Evolutionary conservation across 2,888 invertebrate species (phyloP).

Genomic region (Drosophila phalerata): DNA sequence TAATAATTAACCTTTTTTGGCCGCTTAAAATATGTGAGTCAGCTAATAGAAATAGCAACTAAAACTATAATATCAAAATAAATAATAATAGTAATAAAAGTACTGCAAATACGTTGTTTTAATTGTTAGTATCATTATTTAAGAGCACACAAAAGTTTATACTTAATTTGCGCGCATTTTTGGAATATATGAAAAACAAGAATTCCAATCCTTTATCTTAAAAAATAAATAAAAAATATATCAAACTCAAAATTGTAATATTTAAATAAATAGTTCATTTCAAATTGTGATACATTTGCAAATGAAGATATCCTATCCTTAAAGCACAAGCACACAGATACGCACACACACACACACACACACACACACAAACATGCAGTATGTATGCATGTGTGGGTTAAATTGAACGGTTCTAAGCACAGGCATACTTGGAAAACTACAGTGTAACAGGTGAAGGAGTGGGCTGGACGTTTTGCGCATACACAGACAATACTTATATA

Average conservation of each 20-base stretch:
- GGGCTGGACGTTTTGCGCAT: constrained; percentile 71
- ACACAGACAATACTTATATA: constrained; percentile 47
- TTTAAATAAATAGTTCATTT: neutral
- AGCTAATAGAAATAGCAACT: neutral
- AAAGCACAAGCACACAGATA: no score
- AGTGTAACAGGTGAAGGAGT: constrained; percentile 77
- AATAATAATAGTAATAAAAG: constrained; percentile 2
- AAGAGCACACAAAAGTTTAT: neutral
- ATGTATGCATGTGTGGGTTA: constrained; percentile 25
- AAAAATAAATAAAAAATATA: neutral
- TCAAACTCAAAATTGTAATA: neutral
- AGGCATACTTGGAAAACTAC: constrained; percentile 35
- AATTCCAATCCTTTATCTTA: neutral
- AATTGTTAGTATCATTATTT: neutral
- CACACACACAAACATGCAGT: neutral
- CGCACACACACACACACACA: neutral
- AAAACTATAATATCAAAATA: neutral
- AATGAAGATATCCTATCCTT: constrained; percentile 9
- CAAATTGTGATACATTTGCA: neutral
- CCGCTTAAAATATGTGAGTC: neutral
- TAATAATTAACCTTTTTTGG: constrained; percentile 10
- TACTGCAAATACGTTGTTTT: neutral
- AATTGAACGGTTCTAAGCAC: constrained; percentile 39
- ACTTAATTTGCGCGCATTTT: constrained; percentile 11
- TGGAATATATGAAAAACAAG: neutral